Percentiles rank a stretch among this genome's conserved stretches.
Conservation (phyloP, 2,888 invertebrate genomes). For the Dryocosmus kuriphilus region DNA sequence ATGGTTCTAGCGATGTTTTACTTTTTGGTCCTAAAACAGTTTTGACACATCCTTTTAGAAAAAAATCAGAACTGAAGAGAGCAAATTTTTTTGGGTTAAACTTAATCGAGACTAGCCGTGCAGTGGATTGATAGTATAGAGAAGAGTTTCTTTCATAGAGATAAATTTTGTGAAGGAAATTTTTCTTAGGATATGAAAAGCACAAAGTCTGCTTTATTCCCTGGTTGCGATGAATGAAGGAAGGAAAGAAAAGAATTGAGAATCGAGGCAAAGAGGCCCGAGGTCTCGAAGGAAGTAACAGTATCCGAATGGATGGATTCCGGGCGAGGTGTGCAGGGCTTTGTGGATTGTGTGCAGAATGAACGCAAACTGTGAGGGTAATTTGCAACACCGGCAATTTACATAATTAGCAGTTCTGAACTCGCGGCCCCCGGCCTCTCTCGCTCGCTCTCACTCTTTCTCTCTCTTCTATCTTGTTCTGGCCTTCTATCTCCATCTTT, state of each 20-base stretch:
- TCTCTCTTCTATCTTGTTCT: constrained; percentile 50
- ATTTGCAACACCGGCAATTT: constrained; percentile 78
- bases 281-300: constrained; percentile 69
- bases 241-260: constrained; percentile 57
- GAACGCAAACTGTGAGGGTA: constrained; percentile 78
- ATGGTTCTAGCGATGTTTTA: no score
- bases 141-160: no score
- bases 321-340: constrained; percentile 70
- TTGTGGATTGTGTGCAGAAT: constrained; percentile 77
- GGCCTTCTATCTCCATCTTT: constrained; percentile 45
- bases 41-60: no score
- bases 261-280: constrained; percentile 53
- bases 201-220: constrained; percentile 46
- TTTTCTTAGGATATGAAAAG: not conserved
- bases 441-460: constrained; percentile 52
- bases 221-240: constrained; percentile 61
- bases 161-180: not conserved
- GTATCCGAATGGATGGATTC: constrained; percentile 72
- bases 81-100: no score
- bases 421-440: constrained; percentile 69
- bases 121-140: no score
- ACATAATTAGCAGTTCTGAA: constrained; percentile 78
- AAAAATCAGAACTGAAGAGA: no score
- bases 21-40: no score
- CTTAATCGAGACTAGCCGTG: no score